phyloP scores from a whole-genome alignment of 2,888 invertebrate genomes.

The Lapara coniferarum region DNA sequence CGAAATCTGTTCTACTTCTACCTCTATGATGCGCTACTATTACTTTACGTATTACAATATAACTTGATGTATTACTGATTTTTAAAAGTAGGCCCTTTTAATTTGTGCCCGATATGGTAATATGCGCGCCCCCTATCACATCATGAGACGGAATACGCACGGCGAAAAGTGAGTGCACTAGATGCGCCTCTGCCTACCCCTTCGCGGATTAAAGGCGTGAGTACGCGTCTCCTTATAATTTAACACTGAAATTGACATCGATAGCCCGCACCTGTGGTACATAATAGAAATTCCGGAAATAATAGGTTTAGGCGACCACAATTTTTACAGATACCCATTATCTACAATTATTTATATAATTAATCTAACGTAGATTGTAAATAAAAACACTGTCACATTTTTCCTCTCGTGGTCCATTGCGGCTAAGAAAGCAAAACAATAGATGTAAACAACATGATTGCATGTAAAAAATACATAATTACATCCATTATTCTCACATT shows the following conservation, averaged over 20 bases:
- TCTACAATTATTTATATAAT: not conserved
- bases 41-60: not conserved
- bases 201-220: too few species aligned
- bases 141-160: too few species aligned
- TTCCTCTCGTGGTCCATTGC: constrained; percentile 34
- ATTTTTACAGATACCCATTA: not conserved
- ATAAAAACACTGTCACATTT: constrained; percentile 34
- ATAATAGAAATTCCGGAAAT: too few species aligned
- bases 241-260: not conserved
- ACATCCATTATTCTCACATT: constrained; percentile 15
- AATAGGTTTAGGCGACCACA: not conserved
- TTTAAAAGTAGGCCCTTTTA: too few species aligned
- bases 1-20: too few species aligned
- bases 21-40: too few species aligned
- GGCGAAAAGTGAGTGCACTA: too few species aligned
- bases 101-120: too few species aligned
- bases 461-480: constrained; percentile 5
- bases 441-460: constrained; percentile 54
- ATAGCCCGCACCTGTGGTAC: too few species aligned
- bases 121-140: too few species aligned
- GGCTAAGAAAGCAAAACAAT: constrained; percentile 64
- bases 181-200: too few species aligned
- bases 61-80: not conserved
- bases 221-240: not conserved
- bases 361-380: constrained; percentile 1